These are phyloP conservation scores for Tethea ocularis DNA, from an alignment of 2,888 invertebrate genomes.

Conservation along the genomic window DNA sequence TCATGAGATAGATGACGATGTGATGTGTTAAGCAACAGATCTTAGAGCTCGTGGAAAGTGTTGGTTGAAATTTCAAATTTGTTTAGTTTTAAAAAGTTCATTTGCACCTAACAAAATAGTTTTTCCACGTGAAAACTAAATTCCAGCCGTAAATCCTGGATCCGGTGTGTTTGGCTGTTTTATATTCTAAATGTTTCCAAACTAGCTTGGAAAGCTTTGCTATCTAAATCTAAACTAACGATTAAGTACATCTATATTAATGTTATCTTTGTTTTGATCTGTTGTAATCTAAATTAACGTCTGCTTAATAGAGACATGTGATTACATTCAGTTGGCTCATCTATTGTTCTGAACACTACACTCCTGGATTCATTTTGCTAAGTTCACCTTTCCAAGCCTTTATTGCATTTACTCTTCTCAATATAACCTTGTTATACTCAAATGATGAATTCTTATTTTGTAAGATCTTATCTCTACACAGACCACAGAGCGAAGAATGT, in stretches of 20 bases:
- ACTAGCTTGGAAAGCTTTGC: conserved; percentile 37
- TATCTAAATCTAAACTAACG: conserved; percentile 35
- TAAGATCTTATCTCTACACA: conserved; percentile 34
- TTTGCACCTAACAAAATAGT: conserved; percentile 33
- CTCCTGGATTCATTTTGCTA: not conserved
- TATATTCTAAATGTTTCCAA: conserved; percentile 55
- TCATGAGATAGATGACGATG: no score
- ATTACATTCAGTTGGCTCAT: not conserved
- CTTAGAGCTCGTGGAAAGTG: not conserved
- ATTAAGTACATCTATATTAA: conserved; percentile 23
- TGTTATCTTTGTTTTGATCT: conserved; percentile 11
- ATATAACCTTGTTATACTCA: conserved; percentile 30
- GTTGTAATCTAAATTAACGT: not conserved
- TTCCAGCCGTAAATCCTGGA: conserved; percentile 58
- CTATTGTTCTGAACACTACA: not conserved
- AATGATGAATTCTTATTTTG: conserved; percentile 31
- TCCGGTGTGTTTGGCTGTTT: conserved; percentile 59
- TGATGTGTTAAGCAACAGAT: no score
- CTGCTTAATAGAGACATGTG: not conserved
- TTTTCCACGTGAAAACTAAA: conserved; percentile 51
- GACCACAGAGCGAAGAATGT: conserved; percentile 37
- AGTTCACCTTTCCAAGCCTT: not conserved
- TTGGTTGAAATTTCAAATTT: not conserved
- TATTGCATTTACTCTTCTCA: conserved; percentile 15
- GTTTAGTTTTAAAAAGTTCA: conserved; percentile 8